Evolutionary conservation across 2,888 invertebrate genomes (phyloP).

Genomic region (Autographa gamma): DNA sequence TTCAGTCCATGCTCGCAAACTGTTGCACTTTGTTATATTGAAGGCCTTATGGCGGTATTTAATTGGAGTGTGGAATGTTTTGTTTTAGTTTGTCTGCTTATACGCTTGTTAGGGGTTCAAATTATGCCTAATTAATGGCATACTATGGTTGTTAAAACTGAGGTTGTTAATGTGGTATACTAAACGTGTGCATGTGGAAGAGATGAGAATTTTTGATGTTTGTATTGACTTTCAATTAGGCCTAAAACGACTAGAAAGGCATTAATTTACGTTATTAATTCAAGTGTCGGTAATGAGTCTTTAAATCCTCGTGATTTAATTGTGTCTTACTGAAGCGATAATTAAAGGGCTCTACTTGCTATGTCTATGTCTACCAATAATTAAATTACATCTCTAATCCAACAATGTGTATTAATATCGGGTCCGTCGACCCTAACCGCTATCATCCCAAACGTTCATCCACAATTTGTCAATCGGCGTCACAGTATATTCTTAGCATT

Average conservation of each 20-base stretch:
- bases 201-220: too few species aligned
- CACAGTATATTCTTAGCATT: slow-evolving; percentile 46
- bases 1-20: slow-evolving; percentile 48
- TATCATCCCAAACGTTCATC: slow-evolving; percentile 24
- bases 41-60: slow-evolving; percentile 36
- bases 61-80: slow-evolving; percentile 42
- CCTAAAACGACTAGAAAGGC: neutral
- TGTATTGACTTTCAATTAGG: neutral
- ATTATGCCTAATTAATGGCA: neutral
- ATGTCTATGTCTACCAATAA: neutral
- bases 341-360: too few species aligned
- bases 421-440: slow-evolving; percentile 9
- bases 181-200: neutral
- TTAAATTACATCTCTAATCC: neutral
- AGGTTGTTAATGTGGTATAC: neutral
- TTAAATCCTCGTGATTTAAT: too few species aligned
- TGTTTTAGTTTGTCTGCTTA: slow-evolving; percentile 16
- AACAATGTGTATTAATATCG: slow-evolving; percentile 12
- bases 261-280: too few species aligned
- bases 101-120: neutral
- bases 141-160: neutral
- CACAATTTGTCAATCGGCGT: slow-evolving; percentile 55
- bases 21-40: slow-evolving; percentile 49
- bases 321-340: too few species aligned
- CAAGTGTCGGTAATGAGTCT: too few species aligned